Conservation (phyloP, 2,888 invertebrate genomes). For the Apamea epomidion region DNA sequence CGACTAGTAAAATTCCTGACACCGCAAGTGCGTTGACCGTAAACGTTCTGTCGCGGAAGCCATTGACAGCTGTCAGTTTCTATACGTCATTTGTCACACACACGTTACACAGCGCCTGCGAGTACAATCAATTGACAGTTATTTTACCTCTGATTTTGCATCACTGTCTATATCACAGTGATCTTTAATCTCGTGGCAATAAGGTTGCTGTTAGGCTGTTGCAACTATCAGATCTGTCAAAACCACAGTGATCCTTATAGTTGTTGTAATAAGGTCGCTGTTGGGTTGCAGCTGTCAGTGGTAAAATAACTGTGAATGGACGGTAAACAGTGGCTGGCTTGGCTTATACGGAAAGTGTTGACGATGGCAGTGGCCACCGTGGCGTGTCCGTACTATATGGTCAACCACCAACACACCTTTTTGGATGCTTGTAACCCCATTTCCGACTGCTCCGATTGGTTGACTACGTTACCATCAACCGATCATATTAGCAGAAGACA, state of each 20-base stretch:
- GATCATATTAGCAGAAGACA: background rate
- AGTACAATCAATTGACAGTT: background rate
- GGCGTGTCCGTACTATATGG: background rate
- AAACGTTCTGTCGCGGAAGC: background rate
- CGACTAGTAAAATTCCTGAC: background rate
- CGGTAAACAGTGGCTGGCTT: background rate
- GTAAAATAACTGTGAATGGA: background rate
- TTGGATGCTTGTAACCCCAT: background rate
- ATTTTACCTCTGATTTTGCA: background rate
- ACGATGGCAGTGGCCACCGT: background rate
- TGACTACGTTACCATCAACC: background rate
- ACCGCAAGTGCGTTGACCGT: background rate
- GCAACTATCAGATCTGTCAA: background rate
- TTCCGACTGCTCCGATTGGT: background rate
- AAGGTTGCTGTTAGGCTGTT: background rate
- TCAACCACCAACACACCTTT: background rate
- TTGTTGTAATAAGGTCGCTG: no score
- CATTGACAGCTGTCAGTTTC: background rate
- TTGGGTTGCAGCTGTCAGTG: no score
- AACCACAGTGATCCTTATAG: no score
- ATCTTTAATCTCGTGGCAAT: background rate
- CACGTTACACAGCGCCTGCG: background rate
- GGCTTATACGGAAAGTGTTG: background rate
- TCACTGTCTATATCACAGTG: background rate
- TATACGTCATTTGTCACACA: background rate